A percentile compares a stretch with the other conserved stretches of the same genome.
Evolutionary conservation across 1,140 invertebrate species (phyloP).

Genomic region (Wiebesia pumilae): DNA sequence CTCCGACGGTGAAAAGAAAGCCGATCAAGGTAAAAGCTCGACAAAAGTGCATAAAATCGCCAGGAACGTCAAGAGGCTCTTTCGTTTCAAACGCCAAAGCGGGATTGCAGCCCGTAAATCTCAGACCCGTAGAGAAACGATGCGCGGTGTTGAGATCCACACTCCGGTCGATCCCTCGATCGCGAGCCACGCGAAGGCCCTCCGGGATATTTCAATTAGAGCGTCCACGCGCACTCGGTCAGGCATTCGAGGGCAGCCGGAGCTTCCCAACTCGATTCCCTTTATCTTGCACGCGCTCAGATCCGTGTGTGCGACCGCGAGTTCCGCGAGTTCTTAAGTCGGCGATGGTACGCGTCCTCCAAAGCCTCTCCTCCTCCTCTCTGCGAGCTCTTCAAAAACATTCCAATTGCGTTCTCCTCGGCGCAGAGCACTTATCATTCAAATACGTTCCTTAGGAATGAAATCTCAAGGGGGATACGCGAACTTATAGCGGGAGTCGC

Average conservation of each 20-base stretch:
- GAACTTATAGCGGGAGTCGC: background rate
- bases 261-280: background rate
- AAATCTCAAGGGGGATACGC: no score
- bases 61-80: background rate
- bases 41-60: no score
- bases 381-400: background rate
- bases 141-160: background rate
- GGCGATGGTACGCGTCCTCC: no score
- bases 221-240: slow-evolving; percentile 48
- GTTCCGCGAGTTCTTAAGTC: no score
- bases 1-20: no score
- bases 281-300: background rate
- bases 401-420: background rate
- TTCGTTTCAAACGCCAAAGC: no score
- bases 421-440: no score
- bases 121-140: background rate
- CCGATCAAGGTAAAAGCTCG: no score
- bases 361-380: background rate
- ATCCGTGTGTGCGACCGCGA: no score
- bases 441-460: no score
- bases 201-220: slow-evolving; percentile 61
- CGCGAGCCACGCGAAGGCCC: background rate
- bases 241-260: slow-evolving; percentile 21
- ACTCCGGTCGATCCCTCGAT: background rate
- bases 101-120: background rate